Conservation (phyloP, 1,140 invertebrate species). For the Conopomorpha cramerella region DNA sequence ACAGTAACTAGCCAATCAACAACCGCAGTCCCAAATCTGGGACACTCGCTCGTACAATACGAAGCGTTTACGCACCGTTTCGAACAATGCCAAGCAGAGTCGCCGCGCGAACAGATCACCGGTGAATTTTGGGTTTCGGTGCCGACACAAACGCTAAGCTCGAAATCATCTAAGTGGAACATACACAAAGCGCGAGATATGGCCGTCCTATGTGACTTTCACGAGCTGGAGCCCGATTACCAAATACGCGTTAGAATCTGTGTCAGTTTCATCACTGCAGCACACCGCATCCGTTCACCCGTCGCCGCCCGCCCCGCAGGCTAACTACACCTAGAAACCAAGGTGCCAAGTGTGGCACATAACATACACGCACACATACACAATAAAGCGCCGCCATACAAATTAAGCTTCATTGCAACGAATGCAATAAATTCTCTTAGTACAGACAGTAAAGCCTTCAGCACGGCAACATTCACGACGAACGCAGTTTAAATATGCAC, state of each 20-base stretch:
- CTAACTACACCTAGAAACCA: too few species aligned
- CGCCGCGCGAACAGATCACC: slow-evolving; percentile 21
- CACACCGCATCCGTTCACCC: slow-evolving; percentile 15
- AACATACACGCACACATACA: too few species aligned
- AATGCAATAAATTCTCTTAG: too few species aligned
- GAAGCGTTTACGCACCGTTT: slow-evolving; percentile 19
- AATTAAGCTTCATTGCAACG: too few species aligned
- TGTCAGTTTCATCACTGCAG: slow-evolving; percentile 54
- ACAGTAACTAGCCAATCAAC: slow-evolving; percentile 35
- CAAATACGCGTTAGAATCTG: slow-evolving; percentile 57
- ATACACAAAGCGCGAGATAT: slow-evolving; percentile 36
- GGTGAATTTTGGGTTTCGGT: slow-evolving; percentile 44
- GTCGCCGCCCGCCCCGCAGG: slow-evolving; percentile 10
- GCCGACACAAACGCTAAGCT: slow-evolving; percentile 37
- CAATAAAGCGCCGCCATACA: too few species aligned
- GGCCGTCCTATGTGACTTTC: slow-evolving; percentile 50
- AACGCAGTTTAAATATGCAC: too few species aligned
- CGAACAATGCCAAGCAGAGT: slow-evolving; percentile 20
- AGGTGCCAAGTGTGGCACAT: too few species aligned
- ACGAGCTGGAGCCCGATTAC: slow-evolving; percentile 53
- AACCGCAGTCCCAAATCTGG: slow-evolving; percentile 41
- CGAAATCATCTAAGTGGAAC: slow-evolving; percentile 36
- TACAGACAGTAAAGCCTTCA: too few species aligned
- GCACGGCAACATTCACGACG: too few species aligned
- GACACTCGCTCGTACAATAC: slow-evolving; percentile 29